Evolutionary conservation across 1,140 invertebrate genomes (phyloP).

Genomic region (Cydia splendana): DNA sequence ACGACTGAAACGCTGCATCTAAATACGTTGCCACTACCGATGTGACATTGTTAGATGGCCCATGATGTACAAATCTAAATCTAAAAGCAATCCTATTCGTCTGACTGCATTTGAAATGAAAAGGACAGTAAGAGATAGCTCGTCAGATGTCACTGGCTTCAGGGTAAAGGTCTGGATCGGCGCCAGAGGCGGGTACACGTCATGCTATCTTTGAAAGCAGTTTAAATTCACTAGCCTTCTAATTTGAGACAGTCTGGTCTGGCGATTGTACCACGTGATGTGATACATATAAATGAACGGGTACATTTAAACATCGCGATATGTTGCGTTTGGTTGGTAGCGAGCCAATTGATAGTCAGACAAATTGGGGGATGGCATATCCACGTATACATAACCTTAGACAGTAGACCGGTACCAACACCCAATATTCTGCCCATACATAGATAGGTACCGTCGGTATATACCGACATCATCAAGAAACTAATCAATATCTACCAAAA

Average conservation of each 20-base stretch:
- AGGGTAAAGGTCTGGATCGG: constrained; percentile 14
- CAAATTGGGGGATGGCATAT: background rate
- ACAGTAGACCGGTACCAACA: background rate
- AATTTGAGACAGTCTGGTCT: constrained; percentile 31
- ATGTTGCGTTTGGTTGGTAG: background rate
- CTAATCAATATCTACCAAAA: too few relatives aligned
- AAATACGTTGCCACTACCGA: constrained; percentile 43
- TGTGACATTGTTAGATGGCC: constrained; percentile 45
- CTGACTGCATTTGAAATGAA: constrained; percentile 22
- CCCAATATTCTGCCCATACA: too few relatives aligned
- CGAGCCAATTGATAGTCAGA: constrained; percentile 24
- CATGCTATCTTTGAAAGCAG: constrained; percentile 32
- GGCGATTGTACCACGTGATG: constrained; percentile 22
- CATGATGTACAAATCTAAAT: background rate
- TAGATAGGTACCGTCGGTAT: too few relatives aligned
- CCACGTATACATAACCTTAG: background rate
- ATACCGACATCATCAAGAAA: too few relatives aligned
- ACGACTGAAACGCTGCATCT: constrained; percentile 42
- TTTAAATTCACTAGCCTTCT: constrained; percentile 30
- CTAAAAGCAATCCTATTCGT: constrained; percentile 35
- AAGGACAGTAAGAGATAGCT: background rate
- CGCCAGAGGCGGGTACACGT: constrained; percentile 17
- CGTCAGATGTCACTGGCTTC: constrained; percentile 39
- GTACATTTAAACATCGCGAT: background rate
- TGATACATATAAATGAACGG: constrained; percentile 9